Evolutionary conservation across 2,888 invertebrate genomes (phyloP).

Genomic region (Cabera pusaria): DNA sequence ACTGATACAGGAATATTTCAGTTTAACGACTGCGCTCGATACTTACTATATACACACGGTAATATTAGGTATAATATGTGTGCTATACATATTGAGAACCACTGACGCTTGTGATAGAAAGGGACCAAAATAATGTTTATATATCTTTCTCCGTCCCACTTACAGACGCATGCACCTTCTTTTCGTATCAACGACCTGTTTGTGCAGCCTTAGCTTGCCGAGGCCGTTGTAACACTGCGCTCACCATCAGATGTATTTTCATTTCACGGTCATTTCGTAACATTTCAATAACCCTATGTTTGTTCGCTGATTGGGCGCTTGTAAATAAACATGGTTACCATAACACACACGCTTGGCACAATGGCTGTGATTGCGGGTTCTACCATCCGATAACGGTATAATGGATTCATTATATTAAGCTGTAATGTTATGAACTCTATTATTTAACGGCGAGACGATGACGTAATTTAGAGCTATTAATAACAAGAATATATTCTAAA

Average conservation of each 20-base stretch:
- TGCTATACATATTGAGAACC: constrained; percentile 49
- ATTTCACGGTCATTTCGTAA: constrained; percentile 78
- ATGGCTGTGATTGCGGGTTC: constrained; percentile 38
- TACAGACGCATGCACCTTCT: constrained; percentile 55
- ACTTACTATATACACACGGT: too few species aligned
- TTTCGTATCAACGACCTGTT: constrained; percentile 76
- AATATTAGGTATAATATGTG: too few species aligned
- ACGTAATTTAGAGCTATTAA: too few species aligned
- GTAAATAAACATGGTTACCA: constrained; percentile 52
- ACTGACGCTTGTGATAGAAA: constrained; percentile 44
- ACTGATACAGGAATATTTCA: too few species aligned
- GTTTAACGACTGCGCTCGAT: too few species aligned
- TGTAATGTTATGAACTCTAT: constrained; percentile 15
- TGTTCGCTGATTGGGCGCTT: constrained; percentile 45
- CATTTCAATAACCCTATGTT: constrained; percentile 60
- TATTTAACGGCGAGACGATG: too few species aligned
- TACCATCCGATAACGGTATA: constrained; percentile 35
- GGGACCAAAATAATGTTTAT: constrained; percentile 64
- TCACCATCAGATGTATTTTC: constrained; percentile 59
- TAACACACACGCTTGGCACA: constrained; percentile 33
- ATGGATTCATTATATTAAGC: constrained; percentile 29
- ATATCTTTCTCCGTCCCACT: constrained; percentile 58
- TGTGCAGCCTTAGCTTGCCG: constrained; percentile 58
- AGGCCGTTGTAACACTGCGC: constrained; percentile 59
- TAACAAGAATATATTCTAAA: too few species aligned